Percentiles rank a stretch among this genome's conserved stretches.
phyloP scores from a whole-genome alignment of 2,888 invertebrate species.

The Nipponacmea schrenckii region DNA sequence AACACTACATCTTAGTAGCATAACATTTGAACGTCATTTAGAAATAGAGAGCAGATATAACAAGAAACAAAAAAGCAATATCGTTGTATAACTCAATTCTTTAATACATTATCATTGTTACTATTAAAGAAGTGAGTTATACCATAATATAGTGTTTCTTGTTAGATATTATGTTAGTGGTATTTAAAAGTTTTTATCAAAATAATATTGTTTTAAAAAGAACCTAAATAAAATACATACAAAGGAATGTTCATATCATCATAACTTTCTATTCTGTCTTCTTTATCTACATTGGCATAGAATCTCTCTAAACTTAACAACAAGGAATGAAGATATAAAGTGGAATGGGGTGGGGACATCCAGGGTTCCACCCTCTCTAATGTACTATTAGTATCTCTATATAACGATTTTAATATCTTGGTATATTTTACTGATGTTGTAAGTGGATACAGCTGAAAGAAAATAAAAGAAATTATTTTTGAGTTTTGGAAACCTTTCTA shows the following conservation, averaged over 20 bases:
- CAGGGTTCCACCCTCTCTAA: not conserved
- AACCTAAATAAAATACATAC: conserved; percentile 17
- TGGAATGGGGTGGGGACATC: conserved; percentile 25
- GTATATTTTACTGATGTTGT: conserved; percentile 35
- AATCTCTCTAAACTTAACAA: conserved; percentile 44
- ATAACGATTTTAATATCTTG: conserved; percentile 35
- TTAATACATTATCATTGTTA: no score
- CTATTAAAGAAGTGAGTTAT: no score
- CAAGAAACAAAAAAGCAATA: no score
- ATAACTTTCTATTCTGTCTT: conserved; percentile 28
- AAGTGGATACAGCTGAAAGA: conserved; percentile 43
- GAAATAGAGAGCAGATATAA: no score
- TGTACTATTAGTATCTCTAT: conserved; percentile 14
- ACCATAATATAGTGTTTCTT: no score
- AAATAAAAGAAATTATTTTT: conserved; percentile 14
- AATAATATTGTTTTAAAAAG: no score
- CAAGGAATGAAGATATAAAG: conserved; percentile 46
- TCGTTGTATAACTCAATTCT: no score
- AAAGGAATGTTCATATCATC: conserved; percentile 40
- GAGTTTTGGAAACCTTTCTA: not conserved
- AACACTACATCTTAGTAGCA: no score
- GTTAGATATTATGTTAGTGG: no score
- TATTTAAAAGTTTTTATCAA: no score
- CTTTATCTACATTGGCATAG: conserved; percentile 33
- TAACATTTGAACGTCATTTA: no score